Evolutionary conservation across 2,113 vertebrate species (phyloP).

Genomic region (Sinosuthora webbiana): DNA sequence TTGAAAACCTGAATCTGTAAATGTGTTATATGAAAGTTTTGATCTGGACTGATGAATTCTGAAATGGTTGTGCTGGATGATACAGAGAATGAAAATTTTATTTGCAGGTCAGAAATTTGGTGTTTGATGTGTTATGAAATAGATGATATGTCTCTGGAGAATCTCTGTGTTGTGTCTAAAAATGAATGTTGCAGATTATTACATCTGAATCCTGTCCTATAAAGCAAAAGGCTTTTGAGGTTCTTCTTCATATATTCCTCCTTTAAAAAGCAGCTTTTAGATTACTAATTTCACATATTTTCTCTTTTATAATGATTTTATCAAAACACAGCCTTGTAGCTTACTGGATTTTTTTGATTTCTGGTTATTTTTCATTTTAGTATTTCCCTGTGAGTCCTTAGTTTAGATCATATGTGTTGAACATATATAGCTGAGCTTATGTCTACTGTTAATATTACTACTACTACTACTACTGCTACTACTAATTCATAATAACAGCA

Average conservation of each 20-base stretch:
- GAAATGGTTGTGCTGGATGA: background rate
- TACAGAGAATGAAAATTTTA: background rate
- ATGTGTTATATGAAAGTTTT: background rate
- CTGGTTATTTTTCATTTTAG: background rate
- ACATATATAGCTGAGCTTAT: background rate
- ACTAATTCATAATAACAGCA: background rate
- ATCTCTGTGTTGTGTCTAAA: background rate
- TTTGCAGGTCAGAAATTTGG: background rate
- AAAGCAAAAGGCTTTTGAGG: background rate
- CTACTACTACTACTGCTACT: background rate
- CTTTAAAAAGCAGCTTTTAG: background rate
- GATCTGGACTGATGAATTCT: background rate
- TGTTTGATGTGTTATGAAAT: background rate
- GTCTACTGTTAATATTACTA: background rate
- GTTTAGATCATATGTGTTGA: background rate
- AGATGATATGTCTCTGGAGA: background rate
- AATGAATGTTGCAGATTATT: background rate
- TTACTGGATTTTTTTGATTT: background rate
- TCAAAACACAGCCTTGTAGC: background rate
- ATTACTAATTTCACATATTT: background rate
- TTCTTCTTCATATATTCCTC: background rate
- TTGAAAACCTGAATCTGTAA: background rate
- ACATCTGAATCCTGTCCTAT: background rate
- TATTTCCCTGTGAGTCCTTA: background rate
- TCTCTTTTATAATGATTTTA: background rate